A percentile compares a stretch with the other conserved stretches of the same genome.
phyloP scores from a whole-genome alignment of 2,113 vertebrate species.

The Petromus typicus region DNA sequence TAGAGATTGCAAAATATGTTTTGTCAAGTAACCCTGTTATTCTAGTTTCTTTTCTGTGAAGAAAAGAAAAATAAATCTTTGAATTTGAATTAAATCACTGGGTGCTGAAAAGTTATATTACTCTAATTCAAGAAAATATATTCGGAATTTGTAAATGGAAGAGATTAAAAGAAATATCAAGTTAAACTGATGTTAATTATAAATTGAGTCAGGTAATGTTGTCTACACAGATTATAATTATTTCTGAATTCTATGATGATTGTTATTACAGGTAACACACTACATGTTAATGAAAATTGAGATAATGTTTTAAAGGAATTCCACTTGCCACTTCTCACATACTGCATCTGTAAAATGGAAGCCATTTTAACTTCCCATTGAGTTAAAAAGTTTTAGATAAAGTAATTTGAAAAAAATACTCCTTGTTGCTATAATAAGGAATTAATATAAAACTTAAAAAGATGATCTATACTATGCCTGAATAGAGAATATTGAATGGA shows the following conservation, averaged over 20 bases:
- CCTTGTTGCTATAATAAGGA: neutral
- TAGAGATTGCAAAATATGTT: neutral
- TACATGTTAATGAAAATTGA: neutral
- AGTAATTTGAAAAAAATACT: neutral
- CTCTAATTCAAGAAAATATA: neutral
- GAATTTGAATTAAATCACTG: constrained; percentile 7
- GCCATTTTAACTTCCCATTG: neutral
- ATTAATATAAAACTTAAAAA: neutral
- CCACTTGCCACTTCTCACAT: accelerated
- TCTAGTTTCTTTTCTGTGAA: neutral
- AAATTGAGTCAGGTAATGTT: neutral
- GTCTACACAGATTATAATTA: neutral
- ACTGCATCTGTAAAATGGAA: neutral
- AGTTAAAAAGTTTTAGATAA: neutral
- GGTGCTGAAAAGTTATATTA: neutral
- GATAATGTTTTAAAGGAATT: neutral
- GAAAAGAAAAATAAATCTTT: neutral
- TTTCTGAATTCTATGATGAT: neutral
- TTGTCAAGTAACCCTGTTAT: constrained; percentile 9
- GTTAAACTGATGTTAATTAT: neutral
- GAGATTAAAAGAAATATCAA: neutral
- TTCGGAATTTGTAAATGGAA: neutral
- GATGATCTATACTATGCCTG: neutral
- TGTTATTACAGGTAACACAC: neutral
- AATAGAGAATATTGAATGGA: neutral